These are phyloP conservation scores for Stenodera caucasica DNA, from an alignment of 2,888 invertebrate genomes.

Conservation along the genomic window DNA sequence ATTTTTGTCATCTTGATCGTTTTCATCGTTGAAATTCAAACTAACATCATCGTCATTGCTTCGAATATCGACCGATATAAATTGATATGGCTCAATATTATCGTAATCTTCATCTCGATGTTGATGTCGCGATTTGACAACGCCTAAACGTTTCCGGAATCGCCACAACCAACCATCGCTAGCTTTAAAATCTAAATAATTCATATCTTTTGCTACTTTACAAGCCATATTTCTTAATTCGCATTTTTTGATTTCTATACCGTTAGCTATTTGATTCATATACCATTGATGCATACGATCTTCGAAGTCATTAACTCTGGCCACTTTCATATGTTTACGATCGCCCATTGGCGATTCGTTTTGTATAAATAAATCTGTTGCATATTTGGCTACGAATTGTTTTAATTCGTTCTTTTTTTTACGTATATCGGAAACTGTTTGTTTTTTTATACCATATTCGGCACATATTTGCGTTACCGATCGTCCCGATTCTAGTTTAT, in stretches of 20 bases:
- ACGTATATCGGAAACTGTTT: not conserved
- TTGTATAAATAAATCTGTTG: not conserved
- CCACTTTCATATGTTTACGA: not conserved
- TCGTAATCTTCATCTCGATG: not conserved
- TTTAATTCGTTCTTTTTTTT: not conserved
- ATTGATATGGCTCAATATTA: not conserved
- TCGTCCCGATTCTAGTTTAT: not conserved
- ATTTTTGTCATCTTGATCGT: not conserved
- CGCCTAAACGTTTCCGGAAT: not conserved
- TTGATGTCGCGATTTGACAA: not conserved
- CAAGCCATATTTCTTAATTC: not conserved
- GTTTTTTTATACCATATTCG: not conserved
- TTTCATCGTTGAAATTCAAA: not conserved
- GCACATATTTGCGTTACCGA: not conserved
- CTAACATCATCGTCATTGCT: not conserved
- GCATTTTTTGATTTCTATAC: not conserved
- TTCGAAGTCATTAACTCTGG: not conserved
- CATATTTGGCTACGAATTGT: not conserved
- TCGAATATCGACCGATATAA: not conserved
- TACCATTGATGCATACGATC: not conserved
- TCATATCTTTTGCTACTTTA: not conserved
- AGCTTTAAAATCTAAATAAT: not conserved
- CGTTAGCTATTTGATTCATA: not conserved
- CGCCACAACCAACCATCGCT: not conserved
- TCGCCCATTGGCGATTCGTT: not conserved